Evolutionary conservation across 2,113 vertebrate genomes (phyloP).

Genomic region (rabbit (Oryctolagus cuniculus)): DNA sequence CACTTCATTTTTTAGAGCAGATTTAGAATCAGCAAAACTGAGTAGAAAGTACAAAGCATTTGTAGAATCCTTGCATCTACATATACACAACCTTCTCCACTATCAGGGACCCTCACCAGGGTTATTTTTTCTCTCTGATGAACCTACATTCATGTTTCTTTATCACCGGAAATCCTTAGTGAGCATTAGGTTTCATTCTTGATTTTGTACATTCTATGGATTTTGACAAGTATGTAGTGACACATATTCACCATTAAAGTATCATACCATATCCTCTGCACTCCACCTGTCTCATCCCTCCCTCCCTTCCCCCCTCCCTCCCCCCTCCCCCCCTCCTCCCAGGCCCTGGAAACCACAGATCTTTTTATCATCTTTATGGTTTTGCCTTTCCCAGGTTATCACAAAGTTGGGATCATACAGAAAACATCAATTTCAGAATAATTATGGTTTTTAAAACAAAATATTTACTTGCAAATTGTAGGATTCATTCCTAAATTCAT

Average conservation of each 20-base stretch:
- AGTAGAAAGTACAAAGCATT: constrained; percentile 11
- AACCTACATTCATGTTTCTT: background rate
- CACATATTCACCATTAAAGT: background rate
- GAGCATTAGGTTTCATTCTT: background rate
- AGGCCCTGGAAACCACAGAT: background rate
- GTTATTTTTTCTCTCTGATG: background rate
- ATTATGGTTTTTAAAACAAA: constrained; percentile 15
- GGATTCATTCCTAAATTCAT: background rate
- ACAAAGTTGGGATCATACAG: background rate
- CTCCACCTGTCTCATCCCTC: background rate
- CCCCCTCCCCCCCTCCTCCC: accelerated
- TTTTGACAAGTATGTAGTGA: constrained; percentile 6
- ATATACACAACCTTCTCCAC: background rate
- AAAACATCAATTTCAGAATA: constrained; percentile 35
- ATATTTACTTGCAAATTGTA: constrained; percentile 47
- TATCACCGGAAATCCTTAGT: background rate
- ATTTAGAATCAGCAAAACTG: constrained; percentile 9
- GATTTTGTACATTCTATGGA: background rate
- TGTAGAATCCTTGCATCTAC: background rate
- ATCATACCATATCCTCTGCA: background rate
- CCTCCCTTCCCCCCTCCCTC: accelerated
- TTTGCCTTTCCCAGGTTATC: background rate
- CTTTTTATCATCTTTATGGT: background rate
- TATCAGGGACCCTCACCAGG: background rate
- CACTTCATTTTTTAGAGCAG: background rate